A percentile compares a stretch with the other conserved stretches of the same genome.
Conservation (phyloP, 2,797 vertebrate genomes). For the Sebastes cheni region DNA sequence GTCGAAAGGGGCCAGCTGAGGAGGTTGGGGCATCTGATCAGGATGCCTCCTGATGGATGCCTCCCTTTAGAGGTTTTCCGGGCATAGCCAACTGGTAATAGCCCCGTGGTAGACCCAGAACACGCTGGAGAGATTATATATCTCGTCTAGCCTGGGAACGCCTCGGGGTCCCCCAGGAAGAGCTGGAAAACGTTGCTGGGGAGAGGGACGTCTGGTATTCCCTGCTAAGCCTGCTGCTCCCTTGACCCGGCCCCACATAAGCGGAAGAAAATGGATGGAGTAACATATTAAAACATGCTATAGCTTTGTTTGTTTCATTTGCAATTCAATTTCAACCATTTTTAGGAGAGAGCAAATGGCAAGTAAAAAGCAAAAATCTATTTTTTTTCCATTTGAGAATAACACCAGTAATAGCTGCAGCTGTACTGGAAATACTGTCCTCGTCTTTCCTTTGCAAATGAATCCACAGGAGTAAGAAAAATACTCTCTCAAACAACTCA, state of each 20-base stretch:
- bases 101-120: no score
- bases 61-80: no score
- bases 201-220: no score
- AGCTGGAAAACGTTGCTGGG: no score
- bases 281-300: neutral
- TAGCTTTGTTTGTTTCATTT: neutral
- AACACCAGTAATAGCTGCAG: neutral
- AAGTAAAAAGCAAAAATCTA: neutral
- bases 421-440: neutral
- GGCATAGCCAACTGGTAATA: no score
- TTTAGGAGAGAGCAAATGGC: neutral
- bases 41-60: no score
- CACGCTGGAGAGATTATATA: no score
- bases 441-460: neutral
- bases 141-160: no score
- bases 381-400: neutral
- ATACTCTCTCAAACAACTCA: neutral
- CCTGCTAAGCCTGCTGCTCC: fast-evolving
- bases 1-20: no score
- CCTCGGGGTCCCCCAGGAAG: no score
- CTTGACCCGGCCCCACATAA: fast-evolving
- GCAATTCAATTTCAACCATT: neutral
- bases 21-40: no score
- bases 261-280: no score
- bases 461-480: conserved; percentile 11